Percentiles rank a stretch among this genome's conserved stretches.
Conservation (phyloP, 2,797 vertebrate genomes). For the Sebastes oblongus region DNA sequence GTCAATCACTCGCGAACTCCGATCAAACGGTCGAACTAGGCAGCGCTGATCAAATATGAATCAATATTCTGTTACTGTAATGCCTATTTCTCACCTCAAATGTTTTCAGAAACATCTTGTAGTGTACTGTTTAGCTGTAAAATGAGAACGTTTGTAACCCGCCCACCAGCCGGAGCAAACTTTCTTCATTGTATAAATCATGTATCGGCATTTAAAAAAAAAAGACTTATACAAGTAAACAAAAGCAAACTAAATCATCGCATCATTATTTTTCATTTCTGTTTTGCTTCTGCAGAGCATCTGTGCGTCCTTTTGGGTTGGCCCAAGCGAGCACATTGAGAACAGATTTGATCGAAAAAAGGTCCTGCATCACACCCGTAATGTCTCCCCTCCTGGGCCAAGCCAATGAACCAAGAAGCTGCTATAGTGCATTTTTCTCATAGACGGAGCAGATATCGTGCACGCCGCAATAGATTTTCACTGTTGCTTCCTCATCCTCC, state of each 20-base stretch:
- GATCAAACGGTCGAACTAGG: too few species aligned
- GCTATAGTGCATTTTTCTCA: slow-evolving; percentile 51
- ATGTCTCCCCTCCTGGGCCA: slow-evolving; percentile 37
- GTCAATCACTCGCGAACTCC: too few species aligned
- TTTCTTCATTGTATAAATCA: too few species aligned
- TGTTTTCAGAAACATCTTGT: too few species aligned
- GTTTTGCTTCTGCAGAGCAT: slow-evolving; percentile 12
- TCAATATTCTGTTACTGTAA: too few species aligned
- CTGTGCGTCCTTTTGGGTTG: slow-evolving; percentile 27
- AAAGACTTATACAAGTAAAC: neutral
- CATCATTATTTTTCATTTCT: slow-evolving; percentile 2
- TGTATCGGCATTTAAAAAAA: neutral
- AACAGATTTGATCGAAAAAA: slow-evolving; percentile 19
- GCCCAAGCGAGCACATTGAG: neutral
- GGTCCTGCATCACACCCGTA: slow-evolving; percentile 9
- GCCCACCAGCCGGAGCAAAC: too few species aligned
- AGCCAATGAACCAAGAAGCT: slow-evolving; percentile 38
- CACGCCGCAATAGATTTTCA: slow-evolving; percentile 40
- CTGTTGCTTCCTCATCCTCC: slow-evolving; percentile 24
- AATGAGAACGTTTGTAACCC: too few species aligned
- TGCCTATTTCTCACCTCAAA: too few species aligned
- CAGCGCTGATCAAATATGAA: too few species aligned
- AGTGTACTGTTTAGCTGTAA: too few species aligned
- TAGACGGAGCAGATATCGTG: slow-evolving; percentile 31
- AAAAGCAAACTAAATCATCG: neutral